These are phyloP conservation scores for Sphaeridia pumilis DNA, from an alignment of 2,888 invertebrate species.

Conservation along the genomic window DNA sequence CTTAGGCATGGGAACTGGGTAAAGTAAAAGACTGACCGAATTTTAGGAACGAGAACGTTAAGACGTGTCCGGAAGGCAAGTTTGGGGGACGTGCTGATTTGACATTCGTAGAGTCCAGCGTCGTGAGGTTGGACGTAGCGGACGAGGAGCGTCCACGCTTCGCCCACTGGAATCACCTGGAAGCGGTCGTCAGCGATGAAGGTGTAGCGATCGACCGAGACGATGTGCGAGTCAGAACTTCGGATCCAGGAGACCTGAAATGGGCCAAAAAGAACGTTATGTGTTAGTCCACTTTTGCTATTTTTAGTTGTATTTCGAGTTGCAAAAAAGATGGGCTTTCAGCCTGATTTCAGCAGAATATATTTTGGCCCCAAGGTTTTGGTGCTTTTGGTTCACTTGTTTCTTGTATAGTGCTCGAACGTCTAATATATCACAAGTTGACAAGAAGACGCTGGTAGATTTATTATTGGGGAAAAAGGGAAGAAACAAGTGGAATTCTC, in stretches of 20 bases:
- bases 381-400: too few relatives aligned
- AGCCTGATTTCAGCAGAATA: too few relatives aligned
- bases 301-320: too few relatives aligned
- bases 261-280: too few relatives aligned
- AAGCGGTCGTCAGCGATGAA: conserved; percentile 88
- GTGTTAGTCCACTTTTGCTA: too few relatives aligned
- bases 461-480: neutral
- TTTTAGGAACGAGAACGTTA: conserved; percentile 59
- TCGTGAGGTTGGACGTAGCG: conserved; percentile 81
- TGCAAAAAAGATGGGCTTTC: too few relatives aligned
- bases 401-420: too few relatives aligned
- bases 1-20: too few relatives aligned
- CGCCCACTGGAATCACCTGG: conserved; percentile 45
- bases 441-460: neutral
- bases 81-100: conserved; percentile 88
- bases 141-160: conserved; percentile 83
- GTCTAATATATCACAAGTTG: neutral
- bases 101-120: conserved; percentile 83
- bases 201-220: conserved; percentile 76
- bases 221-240: conserved; percentile 74
- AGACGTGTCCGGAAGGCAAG: conserved; percentile 82
- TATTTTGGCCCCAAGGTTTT: too few relatives aligned
- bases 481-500: neutral
- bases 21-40: conserved; percentile 48
- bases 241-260: conserved; percentile 68